Percentiles rank a stretch among this genome's conserved stretches.
Conservation (phyloP, 2,888 invertebrate genomes). For the Volucella bombylans region DNA sequence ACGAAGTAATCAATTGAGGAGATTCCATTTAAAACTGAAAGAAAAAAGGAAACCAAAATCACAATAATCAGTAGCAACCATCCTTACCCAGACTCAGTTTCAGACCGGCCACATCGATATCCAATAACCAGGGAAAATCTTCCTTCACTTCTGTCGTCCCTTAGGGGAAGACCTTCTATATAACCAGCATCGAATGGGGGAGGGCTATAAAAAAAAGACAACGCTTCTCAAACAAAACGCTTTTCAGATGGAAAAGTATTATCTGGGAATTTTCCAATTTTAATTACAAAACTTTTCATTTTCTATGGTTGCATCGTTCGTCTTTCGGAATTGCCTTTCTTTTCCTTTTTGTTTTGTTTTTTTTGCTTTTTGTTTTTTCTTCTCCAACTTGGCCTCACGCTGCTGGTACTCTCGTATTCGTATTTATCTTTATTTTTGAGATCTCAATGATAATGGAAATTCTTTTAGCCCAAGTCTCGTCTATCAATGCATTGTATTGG, state of each 20-base stretch:
- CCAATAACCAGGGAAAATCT: constrained; percentile 40
- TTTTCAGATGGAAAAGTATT: constrained; percentile 66
- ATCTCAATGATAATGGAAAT: constrained; percentile 36
- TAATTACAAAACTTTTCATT: constrained; percentile 81
- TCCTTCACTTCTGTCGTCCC: not conserved
- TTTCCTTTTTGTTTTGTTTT: constrained; percentile 9
- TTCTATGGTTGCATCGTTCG: constrained; percentile 76
- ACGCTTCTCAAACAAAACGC: constrained; percentile 56
- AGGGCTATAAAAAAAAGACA: constrained; percentile 31
- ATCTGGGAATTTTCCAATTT: constrained; percentile 79
- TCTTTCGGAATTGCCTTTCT: constrained; percentile 18
- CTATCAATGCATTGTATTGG: constrained; percentile 39
- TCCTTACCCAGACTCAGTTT: not conserved
- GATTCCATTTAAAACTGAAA: constrained; percentile 57
- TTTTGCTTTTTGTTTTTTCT: constrained; percentile 6
- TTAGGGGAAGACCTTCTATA: not conserved
- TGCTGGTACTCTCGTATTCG: too few relatives aligned
- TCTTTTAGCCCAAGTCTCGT: constrained; percentile 9
- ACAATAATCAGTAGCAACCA: constrained; percentile 50
- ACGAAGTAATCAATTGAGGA: constrained; percentile 61
- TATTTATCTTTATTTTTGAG: constrained; percentile 48
- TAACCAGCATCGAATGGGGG: not conserved
- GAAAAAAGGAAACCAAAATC: constrained; percentile 42
- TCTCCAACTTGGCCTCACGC: not conserved
- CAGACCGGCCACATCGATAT: not conserved